Evolutionary conservation across 2,888 invertebrate species (phyloP), one percentile per base, ranked within the genome.

Genomic region (Hemicrepidius hirtus): DNA sequence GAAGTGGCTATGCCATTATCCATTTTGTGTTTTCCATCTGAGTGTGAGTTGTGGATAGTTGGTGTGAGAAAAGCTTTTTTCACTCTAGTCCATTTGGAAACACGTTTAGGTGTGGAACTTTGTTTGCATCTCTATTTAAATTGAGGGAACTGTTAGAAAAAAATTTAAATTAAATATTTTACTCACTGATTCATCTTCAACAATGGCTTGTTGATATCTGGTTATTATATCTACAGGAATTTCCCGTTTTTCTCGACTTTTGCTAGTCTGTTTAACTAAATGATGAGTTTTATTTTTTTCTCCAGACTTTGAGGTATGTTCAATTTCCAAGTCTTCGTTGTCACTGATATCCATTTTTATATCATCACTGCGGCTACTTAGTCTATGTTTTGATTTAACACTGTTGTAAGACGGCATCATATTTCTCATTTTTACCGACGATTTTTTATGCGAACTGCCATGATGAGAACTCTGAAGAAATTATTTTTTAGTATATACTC

Each of bases 341-440:
- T 84, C 84, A 70, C 85, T 76, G 53, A 83, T 82, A 40, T 85
- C 85, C 13, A 84, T 80, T 75, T 84, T 83, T 20, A 82, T 81
- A 67, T 86, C 85, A 53, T 85, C 86, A 75, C 84, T 85, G 41
- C 83, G 84, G 6, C 81, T 81, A 63, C 84, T 85, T 16, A 85
- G 77, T 32, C 85, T 76, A 72, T 84, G 82, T 66, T 88, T 87
- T 85, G 91, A 91, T 69, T 91, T 89, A 16, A 92, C 91, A 76
- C 92, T 92, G 74, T 91, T 89, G 64, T 91, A 89, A 0, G 92
- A 92, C 82, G 93, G 92, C 74, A 94, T 92, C 69, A 94, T 94
- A 80, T 93, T 92, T 75, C 93, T 91, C 88, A 94, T 92, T 85
- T 93, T 92, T 0, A 92, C 91, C 94, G 94, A 94, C 0, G 93